A percentile compares a stretch with the other conserved stretches of the same genome.
Evolutionary conservation across 2,888 invertebrate species (phyloP).

Genomic region (Scaptomyza tumidula): DNA sequence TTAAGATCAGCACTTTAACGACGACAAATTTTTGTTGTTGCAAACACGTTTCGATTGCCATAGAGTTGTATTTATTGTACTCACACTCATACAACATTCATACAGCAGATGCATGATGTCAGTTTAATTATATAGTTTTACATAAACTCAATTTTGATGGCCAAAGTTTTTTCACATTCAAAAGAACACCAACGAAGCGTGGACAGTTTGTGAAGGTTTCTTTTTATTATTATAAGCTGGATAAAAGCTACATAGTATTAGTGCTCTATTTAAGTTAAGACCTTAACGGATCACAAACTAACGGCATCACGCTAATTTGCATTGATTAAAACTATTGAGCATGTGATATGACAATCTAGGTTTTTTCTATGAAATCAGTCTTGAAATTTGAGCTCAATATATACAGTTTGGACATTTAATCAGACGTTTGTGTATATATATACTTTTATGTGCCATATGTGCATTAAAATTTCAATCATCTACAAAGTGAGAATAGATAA

Average conservation of each 20-base stretch:
- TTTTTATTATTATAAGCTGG: slow-evolving; percentile 25
- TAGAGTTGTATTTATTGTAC: not conserved
- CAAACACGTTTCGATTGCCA: slow-evolving; percentile 27
- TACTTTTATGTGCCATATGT: not conserved
- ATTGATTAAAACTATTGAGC: slow-evolving; percentile 53
- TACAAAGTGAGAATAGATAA: not conserved
- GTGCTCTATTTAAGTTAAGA: slow-evolving; percentile 13
- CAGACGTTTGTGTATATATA: slow-evolving; percentile 10
- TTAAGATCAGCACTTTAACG: slow-evolving; percentile 43
- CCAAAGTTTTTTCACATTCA: no score
- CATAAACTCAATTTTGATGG: not conserved
- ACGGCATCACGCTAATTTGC: slow-evolving; percentile 56
- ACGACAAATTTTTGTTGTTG: slow-evolving; percentile 35
- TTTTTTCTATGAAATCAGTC: slow-evolving; percentile 55
- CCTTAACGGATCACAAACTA: slow-evolving; percentile 48
- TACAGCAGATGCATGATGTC: slow-evolving; percentile 46
- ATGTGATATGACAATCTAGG: slow-evolving; percentile 50
- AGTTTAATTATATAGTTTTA: slow-evolving; percentile 27
- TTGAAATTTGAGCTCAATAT: slow-evolving; percentile 21
- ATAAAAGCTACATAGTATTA: slow-evolving; percentile 18
- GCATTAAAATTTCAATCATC: not conserved
- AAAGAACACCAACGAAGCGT: slow-evolving; percentile 64
- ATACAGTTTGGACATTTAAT: slow-evolving; percentile 29
- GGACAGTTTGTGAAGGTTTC: slow-evolving; percentile 52
- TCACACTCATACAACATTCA: not conserved